Evolutionary conservation across 2,888 invertebrate genomes (phyloP).

Genomic region (Argyra leucocephala): DNA sequence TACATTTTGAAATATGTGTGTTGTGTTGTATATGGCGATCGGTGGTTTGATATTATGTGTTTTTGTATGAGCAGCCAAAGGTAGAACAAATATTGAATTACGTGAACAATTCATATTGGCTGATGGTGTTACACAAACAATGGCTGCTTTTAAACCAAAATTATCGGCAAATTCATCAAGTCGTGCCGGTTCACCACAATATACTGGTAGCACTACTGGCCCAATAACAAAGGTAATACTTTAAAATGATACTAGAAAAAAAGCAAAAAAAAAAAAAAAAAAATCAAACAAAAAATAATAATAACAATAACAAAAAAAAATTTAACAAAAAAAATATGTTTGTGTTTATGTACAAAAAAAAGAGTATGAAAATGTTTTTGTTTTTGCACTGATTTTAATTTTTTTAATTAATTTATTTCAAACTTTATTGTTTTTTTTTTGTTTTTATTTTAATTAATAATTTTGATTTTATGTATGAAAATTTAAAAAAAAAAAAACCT

Average conservation of each 20-base stretch:
- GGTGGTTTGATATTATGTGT: no score
- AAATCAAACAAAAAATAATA: no score
- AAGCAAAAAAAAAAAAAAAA: no score
- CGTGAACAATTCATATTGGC: slow-evolving; percentile 98
- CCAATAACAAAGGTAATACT: slow-evolving; percentile 87
- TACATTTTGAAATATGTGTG: no score
- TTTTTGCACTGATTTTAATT: background rate
- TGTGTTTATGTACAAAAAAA: background rate
- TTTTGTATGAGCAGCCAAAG: slow-evolving; percentile 68
- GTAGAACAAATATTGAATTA: slow-evolving; percentile 98
- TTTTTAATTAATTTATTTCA: background rate
- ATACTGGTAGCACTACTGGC: slow-evolving; percentile 53
- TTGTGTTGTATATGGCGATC: no score
- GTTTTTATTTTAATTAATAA: background rate
- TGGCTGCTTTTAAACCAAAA: slow-evolving; percentile 96
- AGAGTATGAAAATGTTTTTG: no score
- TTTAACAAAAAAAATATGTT: no score
- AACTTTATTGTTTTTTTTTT: background rate
- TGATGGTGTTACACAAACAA: slow-evolving; percentile 95
- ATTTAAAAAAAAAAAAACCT: background rate
- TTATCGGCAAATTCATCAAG: slow-evolving; percentile 71
- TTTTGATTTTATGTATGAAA: no score
- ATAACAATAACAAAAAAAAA: no score
- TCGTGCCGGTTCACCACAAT: slow-evolving; percentile 52
- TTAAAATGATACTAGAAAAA: no score